phyloP scores from a whole-genome alignment of 2,888 invertebrate species.

The Trichacis sp. region DNA sequence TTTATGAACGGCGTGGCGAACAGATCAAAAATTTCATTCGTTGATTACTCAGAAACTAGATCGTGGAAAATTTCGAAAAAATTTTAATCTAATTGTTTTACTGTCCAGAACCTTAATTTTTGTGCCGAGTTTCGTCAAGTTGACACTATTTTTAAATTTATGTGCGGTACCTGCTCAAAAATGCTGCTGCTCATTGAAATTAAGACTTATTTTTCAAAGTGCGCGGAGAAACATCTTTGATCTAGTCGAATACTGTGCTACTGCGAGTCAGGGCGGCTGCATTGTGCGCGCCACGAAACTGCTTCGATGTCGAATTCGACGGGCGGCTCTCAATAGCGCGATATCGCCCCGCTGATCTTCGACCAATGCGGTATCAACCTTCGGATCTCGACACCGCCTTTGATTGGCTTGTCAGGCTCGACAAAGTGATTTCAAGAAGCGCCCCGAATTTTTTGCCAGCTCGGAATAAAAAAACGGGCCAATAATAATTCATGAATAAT shows the following conservation, averaged over 20 bases:
- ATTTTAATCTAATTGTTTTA: no score
- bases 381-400: constrained; percentile 25
- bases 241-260: constrained; percentile 5
- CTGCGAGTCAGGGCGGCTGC: constrained; percentile 14
- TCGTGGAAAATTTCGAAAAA: no score
- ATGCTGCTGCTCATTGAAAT: no score
- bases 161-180: no score
- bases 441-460: constrained; percentile 1
- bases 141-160: no score
- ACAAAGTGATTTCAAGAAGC: constrained; percentile 8
- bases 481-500: not conserved
- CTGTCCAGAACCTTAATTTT: no score
- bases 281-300: constrained; percentile 23
- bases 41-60: no score
- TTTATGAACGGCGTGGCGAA: no score
- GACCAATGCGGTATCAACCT: constrained; percentile 12
- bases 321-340: constrained; percentile 19
- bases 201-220: no score
- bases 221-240: constrained; percentile 8
- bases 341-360: constrained; percentile 27
- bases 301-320: constrained; percentile 24
- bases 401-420: constrained; percentile 3
- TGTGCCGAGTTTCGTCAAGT: no score
- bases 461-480: not conserved
- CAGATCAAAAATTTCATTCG: no score